Conservation (phyloP, 2,797 vertebrate species). For the Alauda arvensis region DNA sequence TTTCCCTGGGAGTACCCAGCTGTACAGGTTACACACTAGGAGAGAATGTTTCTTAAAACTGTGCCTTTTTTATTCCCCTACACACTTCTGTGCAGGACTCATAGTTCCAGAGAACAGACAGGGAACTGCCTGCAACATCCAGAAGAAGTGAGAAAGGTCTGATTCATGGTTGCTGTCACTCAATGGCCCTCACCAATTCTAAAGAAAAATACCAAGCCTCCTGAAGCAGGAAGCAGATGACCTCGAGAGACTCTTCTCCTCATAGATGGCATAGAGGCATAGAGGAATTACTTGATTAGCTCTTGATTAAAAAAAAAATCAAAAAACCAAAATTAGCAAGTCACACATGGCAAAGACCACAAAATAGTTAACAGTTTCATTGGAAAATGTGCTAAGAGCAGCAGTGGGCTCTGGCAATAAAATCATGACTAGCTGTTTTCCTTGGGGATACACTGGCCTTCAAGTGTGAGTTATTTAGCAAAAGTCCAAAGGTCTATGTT, state of each 20-base stretch:
- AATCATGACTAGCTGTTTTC: constrained; percentile 2
- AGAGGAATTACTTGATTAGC: neutral
- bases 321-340: neutral
- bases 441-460: constrained; percentile 13
- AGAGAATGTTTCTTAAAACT: neutral
- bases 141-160: neutral
- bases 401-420: neutral
- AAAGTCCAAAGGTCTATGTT: neutral
- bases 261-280: fast-evolving
- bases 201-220: neutral
- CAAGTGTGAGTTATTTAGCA: constrained; percentile 22
- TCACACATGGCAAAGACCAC: neutral
- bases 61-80: neutral
- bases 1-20: neutral
- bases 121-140: neutral
- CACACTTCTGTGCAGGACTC: neutral
- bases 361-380: neutral
- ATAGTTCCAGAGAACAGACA: neutral
- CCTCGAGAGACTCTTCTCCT: neutral
- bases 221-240: neutral
- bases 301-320: neutral
- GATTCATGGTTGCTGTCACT: neutral
- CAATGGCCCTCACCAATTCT: neutral
- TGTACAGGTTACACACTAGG: neutral
- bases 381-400: neutral